Evolutionary conservation across 1,140 invertebrate species (phyloP), one percentile per base, ranked within the genome.

Genomic region (Penaeus vannamei): DNA sequence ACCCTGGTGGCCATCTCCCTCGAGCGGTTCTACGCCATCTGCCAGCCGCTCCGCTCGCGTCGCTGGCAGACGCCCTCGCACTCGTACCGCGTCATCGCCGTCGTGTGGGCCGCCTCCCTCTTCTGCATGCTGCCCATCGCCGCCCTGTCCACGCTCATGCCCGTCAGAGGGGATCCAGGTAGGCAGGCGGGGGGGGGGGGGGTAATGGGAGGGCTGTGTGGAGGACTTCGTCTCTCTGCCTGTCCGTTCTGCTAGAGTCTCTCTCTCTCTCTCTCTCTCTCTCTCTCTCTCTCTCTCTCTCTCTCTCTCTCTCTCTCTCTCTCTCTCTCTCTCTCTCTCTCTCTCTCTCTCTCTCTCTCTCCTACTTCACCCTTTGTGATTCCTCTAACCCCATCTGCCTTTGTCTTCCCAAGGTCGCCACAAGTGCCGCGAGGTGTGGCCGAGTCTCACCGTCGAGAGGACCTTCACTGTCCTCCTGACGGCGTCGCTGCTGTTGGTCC

Each of bases 1-100:
- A 98, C 97, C 0, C 92, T 98, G 53, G 97, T 98, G 10, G 96
- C 97, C 1, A 98, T 98, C 92, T 97, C 97, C 1, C 93, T 98
- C 90, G 97, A 98, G 93, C 93, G 97, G 2, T 98, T 97, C 93
- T 98, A 97, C 92, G 97, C 97, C 53, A 98, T 98, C 91, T 98
- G 97, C 92, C 95, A 96, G 84, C 97, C 97, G 0, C 92, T 98
- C n/a, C 95, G 96, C 85, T 97, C 96, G 0, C 94, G 96, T 90
- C 94, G 95, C 85, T 98, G 97, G 97, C 97, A 98, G 93, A 98
- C 97, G 0, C 94, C 96, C 85, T 97, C 96, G 88, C 97, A 98
- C 92, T 96, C 97, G 17, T 97, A 97, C 93, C 97, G 96, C 93
- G 96, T 97, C 94, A 97, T 97, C 84, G 94, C 94, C 0, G 93